A percentile compares a stretch with the other conserved stretches of the same genome.
Evolutionary conservation across 2,888 invertebrate species (phyloP).

Genomic region (Cheiracanthium punctorium): DNA sequence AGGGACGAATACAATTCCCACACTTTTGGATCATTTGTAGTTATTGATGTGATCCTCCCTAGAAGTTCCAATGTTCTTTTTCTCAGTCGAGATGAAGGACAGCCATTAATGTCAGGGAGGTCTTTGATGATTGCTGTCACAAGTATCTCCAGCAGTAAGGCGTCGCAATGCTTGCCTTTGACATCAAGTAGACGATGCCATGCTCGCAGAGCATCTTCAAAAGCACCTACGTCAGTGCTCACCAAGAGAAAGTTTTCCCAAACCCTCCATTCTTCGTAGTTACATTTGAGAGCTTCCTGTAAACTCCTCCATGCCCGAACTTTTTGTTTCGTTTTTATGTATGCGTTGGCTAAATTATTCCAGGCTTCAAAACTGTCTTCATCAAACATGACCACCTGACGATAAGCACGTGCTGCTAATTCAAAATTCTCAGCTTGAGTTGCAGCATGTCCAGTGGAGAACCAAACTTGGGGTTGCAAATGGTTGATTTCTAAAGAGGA

Average conservation of each 20-base stretch:
- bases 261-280: slow-evolving; percentile 91
- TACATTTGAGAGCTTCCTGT: slow-evolving; percentile 91
- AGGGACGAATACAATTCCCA: slow-evolving; percentile 88
- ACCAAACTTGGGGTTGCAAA: slow-evolving; percentile 90
- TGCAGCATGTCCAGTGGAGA: slow-evolving; percentile 89
- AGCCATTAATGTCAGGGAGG: slow-evolving; percentile 80
- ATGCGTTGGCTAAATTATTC: slow-evolving; percentile 97
- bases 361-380: slow-evolving; percentile 93
- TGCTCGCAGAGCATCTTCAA: slow-evolving; percentile 88
- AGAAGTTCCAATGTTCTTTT: slow-evolving; percentile 83
- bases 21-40: slow-evolving; percentile 82
- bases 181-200: slow-evolving; percentile 91
- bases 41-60: slow-evolving; percentile 82
- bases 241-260: slow-evolving; percentile 97
- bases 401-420: slow-evolving; percentile 88
- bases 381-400: slow-evolving; percentile 90
- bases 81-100: slow-evolving; percentile 76
- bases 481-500: slow-evolving; percentile 89
- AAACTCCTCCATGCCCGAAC: slow-evolving; percentile 88
- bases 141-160: slow-evolving; percentile 84
- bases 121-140: slow-evolving; percentile 83
- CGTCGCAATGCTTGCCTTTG: slow-evolving; percentile 85
- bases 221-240: slow-evolving; percentile 89
- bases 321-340: slow-evolving; percentile 91
- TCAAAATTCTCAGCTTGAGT: slow-evolving; percentile 87